A percentile compares a stretch with the other conserved stretches of the same genome.
Conservation (phyloP, 2,797 vertebrate genomes). For the Bryconaethiops microstoma region DNA sequence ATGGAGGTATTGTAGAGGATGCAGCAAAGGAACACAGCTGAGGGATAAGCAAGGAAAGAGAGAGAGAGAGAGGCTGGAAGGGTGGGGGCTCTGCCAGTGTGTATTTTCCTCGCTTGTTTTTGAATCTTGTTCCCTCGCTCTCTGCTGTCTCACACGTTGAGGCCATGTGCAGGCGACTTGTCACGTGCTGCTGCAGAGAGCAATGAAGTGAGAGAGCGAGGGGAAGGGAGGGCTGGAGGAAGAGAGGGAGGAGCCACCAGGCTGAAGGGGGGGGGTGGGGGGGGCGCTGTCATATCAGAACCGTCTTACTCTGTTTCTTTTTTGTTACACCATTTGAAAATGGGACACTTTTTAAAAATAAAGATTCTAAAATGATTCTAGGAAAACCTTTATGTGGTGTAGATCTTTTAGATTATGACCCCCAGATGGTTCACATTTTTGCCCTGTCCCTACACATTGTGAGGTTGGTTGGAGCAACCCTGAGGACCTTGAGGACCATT, state of each 20-base stretch:
- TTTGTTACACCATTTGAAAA: background rate
- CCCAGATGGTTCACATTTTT: too few relatives aligned
- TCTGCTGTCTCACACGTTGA: conserved; percentile 74
- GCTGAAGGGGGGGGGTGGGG: conserved; percentile 49
- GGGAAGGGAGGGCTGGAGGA: conserved; percentile 44
- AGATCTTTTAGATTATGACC: too few relatives aligned
- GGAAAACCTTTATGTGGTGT: too few relatives aligned
- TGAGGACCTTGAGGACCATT: too few relatives aligned
- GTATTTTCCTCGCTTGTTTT: conserved; percentile 72
- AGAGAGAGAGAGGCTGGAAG: conserved; percentile 18
- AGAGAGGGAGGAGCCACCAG: conserved; percentile 44
- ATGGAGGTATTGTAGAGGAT: background rate
- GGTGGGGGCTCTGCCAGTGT: conserved; percentile 31
- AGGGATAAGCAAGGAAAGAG: conserved; percentile 21
- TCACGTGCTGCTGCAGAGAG: conserved; percentile 83
- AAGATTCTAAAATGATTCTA: background rate
- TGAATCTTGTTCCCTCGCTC: conserved; percentile 57
- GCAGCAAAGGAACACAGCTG: conserved; percentile 28
- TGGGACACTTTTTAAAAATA: background rate
- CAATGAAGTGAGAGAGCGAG: conserved; percentile 56
- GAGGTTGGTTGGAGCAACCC: too few relatives aligned
- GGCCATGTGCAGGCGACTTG: conserved; percentile 78
- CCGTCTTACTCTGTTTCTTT: too few relatives aligned
- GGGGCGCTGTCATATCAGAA: conserved; percentile 5
- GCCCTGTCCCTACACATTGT: too few relatives aligned